A percentile compares a stretch with the other conserved stretches of the same genome.
phyloP scores from a whole-genome alignment of 2,797 vertebrate species.

The Coregonus sp. region DNA sequence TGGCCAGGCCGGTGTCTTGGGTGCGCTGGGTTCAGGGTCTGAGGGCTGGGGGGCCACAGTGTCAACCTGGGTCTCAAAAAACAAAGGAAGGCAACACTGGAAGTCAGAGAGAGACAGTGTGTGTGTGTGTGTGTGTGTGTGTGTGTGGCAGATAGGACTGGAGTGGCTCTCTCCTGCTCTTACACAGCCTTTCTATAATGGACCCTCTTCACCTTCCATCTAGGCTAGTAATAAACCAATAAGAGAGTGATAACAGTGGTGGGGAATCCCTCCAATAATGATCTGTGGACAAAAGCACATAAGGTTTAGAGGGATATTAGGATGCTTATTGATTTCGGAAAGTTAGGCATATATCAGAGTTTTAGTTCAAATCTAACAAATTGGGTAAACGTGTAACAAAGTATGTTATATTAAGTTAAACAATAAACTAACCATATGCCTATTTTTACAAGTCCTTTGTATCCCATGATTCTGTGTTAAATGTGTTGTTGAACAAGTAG shows the following conservation, averaged over 20 bases:
- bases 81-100: conserved; percentile 72
- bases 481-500: not conserved
- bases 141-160: conserved; percentile 47
- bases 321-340: not conserved
- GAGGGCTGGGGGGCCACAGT: conserved; percentile 13
- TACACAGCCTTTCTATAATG: conserved; percentile 27
- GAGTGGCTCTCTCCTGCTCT: conserved; percentile 49
- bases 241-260: not conserved
- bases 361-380: not conserved
- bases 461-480: not conserved
- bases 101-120: conserved; percentile 54
- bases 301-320: not conserved
- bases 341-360: not conserved
- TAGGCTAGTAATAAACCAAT: conserved; percentile 13
- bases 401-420: not conserved
- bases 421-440: not conserved
- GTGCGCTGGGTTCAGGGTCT: conserved; percentile 54
- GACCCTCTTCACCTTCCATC: conserved; percentile 43
- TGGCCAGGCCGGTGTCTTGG: conserved; percentile 62
- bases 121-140: not conserved
- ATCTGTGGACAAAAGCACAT: not conserved
- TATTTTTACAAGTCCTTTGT: not conserved
- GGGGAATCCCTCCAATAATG: not conserved
- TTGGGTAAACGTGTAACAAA: not conserved
- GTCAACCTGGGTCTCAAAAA: conserved; percentile 66